Evolutionary conservation across 2,797 vertebrate genomes (phyloP).

Genomic region (Microtus agrestis): DNA sequence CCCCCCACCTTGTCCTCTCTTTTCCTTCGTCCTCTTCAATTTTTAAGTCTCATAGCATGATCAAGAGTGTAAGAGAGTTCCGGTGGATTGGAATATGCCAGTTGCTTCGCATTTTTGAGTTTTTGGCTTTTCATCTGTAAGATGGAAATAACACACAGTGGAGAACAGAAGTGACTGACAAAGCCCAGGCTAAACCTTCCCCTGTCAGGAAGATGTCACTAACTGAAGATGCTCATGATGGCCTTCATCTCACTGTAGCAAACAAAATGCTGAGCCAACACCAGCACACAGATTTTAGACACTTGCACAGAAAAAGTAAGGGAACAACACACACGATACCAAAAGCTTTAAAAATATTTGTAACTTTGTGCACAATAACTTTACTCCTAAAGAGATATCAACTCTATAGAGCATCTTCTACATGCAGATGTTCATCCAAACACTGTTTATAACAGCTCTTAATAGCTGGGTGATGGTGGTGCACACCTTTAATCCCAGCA

Average conservation of each 20-base stretch:
- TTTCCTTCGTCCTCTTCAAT: background rate
- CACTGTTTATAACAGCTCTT: background rate
- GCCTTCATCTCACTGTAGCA: background rate
- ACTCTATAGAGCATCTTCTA: background rate
- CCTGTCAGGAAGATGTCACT: background rate
- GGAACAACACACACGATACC: background rate
- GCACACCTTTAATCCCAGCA: background rate
- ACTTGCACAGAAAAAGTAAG: background rate
- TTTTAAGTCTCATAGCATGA: background rate
- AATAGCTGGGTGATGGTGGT: background rate
- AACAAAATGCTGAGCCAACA: background rate
- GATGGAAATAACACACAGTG: background rate
- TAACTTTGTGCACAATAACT: background rate
- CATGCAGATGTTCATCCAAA: background rate
- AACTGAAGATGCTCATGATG: background rate
- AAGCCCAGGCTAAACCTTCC: background rate
- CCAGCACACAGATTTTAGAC: background rate
- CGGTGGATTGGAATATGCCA: background rate
- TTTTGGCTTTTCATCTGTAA: background rate
- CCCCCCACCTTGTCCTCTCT: background rate
- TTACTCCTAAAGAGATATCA: slow-evolving; percentile 26
- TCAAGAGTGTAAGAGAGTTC: background rate
- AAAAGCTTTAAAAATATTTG: slow-evolving; percentile 46
- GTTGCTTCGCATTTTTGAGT: background rate
- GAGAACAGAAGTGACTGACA: background rate